phyloP scores from a whole-genome alignment of 1,140 invertebrate genomes.

The Pantala flavescens region DNA sequence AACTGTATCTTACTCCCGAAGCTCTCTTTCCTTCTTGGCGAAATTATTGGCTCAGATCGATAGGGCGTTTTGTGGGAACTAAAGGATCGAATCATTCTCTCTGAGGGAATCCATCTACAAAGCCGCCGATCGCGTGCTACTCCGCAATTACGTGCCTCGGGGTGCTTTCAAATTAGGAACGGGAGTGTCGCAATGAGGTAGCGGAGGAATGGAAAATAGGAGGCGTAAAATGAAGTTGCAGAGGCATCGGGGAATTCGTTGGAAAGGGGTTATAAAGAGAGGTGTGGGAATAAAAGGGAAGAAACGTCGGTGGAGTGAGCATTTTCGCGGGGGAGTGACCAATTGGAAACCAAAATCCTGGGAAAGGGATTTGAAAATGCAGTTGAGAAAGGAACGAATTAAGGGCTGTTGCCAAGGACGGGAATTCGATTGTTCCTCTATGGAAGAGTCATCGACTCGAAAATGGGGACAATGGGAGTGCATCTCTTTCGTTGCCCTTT shows the following conservation, averaged over 20 bases:
- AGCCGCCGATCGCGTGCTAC: not conserved
- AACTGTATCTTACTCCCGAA: too few species aligned
- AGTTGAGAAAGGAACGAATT: not conserved
- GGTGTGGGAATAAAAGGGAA: not conserved
- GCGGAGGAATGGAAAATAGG: not conserved
- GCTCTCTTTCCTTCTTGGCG: too few species aligned
- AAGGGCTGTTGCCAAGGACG: constrained; percentile 6
- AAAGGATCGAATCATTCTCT: not conserved
- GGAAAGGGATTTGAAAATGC: not conserved
- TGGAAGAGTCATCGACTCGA: not conserved
- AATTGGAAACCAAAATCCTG: not conserved
- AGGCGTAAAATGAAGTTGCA: not conserved
- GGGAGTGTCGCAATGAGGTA: constrained; percentile 3
- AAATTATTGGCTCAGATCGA: not conserved
- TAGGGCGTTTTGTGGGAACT: not conserved
- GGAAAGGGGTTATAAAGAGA: not conserved
- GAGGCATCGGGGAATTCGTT: too few species aligned
- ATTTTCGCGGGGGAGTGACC: too few species aligned
- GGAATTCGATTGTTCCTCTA: not conserved
- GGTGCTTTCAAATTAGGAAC: not conserved
- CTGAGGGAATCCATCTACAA: not conserved
- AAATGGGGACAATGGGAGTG: not conserved
- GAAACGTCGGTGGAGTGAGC: too few species aligned
- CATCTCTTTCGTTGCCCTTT: not conserved
- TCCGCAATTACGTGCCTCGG: not conserved